phyloP scores from a whole-genome alignment of 2,888 invertebrate genomes.

The Nephrotoma appendiculata region DNA sequence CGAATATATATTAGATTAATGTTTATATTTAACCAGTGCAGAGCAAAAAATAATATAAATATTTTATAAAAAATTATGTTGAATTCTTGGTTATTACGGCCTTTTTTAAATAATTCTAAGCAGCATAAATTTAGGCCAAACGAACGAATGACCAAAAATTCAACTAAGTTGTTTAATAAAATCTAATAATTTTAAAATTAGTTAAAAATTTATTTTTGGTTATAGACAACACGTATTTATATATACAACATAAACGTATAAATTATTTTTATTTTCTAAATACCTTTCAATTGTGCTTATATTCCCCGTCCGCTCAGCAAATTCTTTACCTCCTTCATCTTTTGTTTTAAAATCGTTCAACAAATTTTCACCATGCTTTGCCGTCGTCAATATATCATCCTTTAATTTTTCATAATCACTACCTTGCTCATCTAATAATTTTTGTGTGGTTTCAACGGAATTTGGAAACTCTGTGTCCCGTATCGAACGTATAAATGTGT shows the following conservation, averaged over 20 bases:
- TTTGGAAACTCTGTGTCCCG: constrained; percentile 90
- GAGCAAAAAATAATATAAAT: constrained; percentile 24
- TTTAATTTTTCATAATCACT: constrained; percentile 41
- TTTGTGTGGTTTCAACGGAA: constrained; percentile 79
- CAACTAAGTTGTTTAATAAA: background rate
- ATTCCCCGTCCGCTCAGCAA: constrained; percentile 62
- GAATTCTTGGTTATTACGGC: background rate
- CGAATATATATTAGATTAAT: background rate
- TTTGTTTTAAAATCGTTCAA: constrained; percentile 55
- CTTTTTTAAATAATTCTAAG: background rate
- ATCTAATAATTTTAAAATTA: background rate
- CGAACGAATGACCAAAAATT: background rate
- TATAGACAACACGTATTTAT: background rate
- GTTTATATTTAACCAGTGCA: constrained; percentile 26
- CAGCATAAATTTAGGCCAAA: background rate
- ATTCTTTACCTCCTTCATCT: constrained; percentile 38
- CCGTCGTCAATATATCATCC: constrained; percentile 73
- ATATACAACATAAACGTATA: background rate
- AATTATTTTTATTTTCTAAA: background rate
- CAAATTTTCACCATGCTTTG: constrained; percentile 77
- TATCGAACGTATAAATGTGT: constrained; percentile 74
- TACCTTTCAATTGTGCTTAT: constrained; percentile 87
- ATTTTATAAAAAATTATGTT: background rate
- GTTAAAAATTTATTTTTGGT: background rate
- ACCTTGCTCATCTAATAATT: constrained; percentile 71